Percentiles rank a stretch among this genome's conserved stretches.
These are phyloP conservation scores for Sebastes taczanowskii DNA, from an alignment of 2,797 vertebrate species.

Conservation along the genomic window DNA sequence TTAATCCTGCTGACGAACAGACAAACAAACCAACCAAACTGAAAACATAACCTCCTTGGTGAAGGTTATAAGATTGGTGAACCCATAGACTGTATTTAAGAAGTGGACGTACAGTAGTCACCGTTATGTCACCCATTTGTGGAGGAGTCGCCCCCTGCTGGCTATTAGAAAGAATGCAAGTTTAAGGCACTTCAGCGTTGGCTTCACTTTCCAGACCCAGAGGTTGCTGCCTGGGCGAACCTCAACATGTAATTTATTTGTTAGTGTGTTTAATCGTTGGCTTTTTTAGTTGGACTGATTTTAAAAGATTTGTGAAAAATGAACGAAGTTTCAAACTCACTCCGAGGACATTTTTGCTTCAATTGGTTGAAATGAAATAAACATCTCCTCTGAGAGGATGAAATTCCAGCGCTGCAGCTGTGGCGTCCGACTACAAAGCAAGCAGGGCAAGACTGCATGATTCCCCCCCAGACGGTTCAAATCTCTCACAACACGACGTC, in stretches of 20 bases:
- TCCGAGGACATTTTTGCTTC: conserved; percentile 22
- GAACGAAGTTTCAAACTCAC: neutral
- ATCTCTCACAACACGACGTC: conserved; percentile 33
- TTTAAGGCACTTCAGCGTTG: too few species aligned
- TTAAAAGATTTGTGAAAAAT: neutral
- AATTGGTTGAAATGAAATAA: conserved; percentile 56
- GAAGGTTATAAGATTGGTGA: neutral
- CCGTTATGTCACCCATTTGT: neutral
- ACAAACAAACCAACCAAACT: neutral
- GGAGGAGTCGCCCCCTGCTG: neutral
- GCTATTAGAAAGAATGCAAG: too few species aligned
- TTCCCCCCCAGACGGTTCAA: conserved; percentile 32
- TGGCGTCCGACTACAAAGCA: conserved; percentile 45
- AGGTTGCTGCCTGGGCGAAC: neutral
- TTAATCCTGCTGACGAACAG: neutral
- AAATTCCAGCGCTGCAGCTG: conserved; percentile 78
- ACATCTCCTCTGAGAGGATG: conserved; percentile 57
- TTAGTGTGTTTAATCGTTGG: neutral
- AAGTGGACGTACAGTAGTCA: neutral
- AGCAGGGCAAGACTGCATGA: conserved; percentile 28
- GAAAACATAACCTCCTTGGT: neutral
- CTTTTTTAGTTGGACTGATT: neutral
- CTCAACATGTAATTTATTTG: neutral
- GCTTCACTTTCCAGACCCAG: too few species aligned
- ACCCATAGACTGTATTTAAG: neutral